Evolutionary conservation across 2,888 invertebrate species (phyloP).

Genomic region (Torymus texanus): DNA sequence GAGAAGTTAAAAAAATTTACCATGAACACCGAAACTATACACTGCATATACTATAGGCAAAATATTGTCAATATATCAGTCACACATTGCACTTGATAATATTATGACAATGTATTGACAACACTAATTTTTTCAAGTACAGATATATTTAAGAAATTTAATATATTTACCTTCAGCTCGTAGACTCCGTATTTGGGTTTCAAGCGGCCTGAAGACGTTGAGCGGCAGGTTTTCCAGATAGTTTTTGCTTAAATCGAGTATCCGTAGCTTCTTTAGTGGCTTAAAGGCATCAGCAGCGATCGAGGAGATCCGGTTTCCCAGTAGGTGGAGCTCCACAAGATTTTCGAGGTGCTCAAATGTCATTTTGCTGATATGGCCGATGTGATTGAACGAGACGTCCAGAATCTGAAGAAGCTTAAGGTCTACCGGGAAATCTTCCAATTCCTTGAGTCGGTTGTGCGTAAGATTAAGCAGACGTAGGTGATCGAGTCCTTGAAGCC

Average conservation of each 20-base stretch:
- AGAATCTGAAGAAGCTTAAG: conserved; percentile 86
- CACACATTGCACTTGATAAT: too few relatives aligned
- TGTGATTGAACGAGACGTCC: conserved; percentile 89
- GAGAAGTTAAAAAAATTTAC: too few relatives aligned
- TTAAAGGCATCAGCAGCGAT: conserved; percentile 87
- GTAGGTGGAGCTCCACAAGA: conserved; percentile 85
- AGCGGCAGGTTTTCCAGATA: conserved; percentile 88
- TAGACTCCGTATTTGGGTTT: conserved; percentile 87
- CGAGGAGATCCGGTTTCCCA: conserved; percentile 88
- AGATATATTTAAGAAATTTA: too few relatives aligned
- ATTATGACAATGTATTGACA: too few relatives aligned
- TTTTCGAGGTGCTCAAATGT: conserved; percentile 87
- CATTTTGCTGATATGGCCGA: conserved; percentile 84
- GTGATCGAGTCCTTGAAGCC: conserved; percentile 86
- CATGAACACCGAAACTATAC: too few relatives aligned
- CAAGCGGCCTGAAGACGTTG: conserved; percentile 85
- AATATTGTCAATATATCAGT: too few relatives aligned
- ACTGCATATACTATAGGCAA: too few relatives aligned
- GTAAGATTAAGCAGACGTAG: conserved; percentile 88
- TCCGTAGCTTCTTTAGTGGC: conserved; percentile 84
- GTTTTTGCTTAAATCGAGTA: conserved; percentile 88
- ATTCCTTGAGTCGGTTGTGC: conserved; percentile 86
- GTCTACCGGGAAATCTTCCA: conserved; percentile 88
- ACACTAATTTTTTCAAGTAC: too few relatives aligned
- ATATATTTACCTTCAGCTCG: conserved; percentile 85